A percentile compares a stretch with the other conserved stretches of the same genome.
These are phyloP conservation scores for Zhuqinia jingwanae DNA, from an alignment of 2,888 invertebrate genomes.

Conservation along the genomic window DNA sequence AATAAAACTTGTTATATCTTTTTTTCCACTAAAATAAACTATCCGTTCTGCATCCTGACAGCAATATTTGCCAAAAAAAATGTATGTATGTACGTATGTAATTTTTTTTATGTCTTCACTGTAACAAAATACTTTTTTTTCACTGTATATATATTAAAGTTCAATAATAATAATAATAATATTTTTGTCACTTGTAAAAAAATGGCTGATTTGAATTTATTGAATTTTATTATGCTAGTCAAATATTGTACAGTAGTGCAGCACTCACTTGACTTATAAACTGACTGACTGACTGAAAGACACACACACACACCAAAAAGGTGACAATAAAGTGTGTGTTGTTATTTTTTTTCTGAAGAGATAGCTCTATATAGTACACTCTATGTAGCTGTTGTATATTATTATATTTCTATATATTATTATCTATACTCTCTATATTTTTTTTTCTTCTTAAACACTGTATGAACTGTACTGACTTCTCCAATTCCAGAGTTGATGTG, in stretches of 20 bases:
- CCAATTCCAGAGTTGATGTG: not conserved
- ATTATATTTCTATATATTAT: constrained; percentile 14
- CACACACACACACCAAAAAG: not conserved
- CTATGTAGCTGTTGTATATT: not conserved
- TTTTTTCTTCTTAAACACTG: constrained; percentile 10
- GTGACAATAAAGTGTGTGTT: constrained; percentile 22
- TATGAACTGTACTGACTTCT: constrained; percentile 27
- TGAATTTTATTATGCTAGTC: no score
- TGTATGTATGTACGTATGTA: not conserved
- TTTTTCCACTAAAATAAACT: constrained; percentile 1
- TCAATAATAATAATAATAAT: no score
- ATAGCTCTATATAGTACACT: no score
- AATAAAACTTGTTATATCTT: not conserved
- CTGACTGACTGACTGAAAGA: not conserved
- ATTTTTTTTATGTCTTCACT: not conserved
- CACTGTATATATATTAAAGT: not conserved
- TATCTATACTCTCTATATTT: no score
- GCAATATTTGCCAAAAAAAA: not conserved
- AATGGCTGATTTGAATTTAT: not conserved
- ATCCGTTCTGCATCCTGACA: no score
- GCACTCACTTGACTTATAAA: not conserved
- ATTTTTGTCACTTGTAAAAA: not conserved
- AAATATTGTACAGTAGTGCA: no score
- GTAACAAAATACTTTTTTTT: constrained; percentile 1
- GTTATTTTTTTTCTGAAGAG: constrained; percentile 33